A percentile compares a stretch with the other conserved stretches of the same genome.
phyloP scores from a whole-genome alignment of 1,140 invertebrate genomes.

The Drosophila equinoxialis region DNA sequence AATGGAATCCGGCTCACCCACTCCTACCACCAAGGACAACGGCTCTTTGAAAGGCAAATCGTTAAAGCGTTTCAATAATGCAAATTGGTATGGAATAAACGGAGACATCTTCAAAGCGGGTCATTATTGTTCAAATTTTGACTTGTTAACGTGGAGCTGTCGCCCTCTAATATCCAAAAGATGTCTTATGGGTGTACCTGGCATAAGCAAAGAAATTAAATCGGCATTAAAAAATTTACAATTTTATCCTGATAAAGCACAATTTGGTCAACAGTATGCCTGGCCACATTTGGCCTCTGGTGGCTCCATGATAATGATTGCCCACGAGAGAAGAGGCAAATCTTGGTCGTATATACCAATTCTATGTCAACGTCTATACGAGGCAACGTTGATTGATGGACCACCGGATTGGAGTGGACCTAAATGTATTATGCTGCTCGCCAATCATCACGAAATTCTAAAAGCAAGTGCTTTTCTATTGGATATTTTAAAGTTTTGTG shows the following conservation, averaged over 20 bases:
- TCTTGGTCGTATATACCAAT: constrained; percentile 67
- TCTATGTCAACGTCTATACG: constrained; percentile 41
- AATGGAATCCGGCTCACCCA: too few relatives aligned
- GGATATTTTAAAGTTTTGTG: constrained; percentile 16
- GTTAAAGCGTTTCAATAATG: neutral
- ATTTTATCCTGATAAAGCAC: neutral
- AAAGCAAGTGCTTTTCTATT: constrained; percentile 26
- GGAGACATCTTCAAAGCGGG: neutral
- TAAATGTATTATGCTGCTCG: constrained; percentile 48
- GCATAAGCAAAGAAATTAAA: neutral
- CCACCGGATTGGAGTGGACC: constrained; percentile 39
- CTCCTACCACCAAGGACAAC: too few relatives aligned
- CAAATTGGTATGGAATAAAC: neutral
- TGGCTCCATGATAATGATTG: constrained; percentile 53
- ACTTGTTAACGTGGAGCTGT: neutral
- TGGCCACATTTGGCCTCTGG: constrained; percentile 58
- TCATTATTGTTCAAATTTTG: neutral
- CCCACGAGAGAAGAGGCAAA: constrained; percentile 50
- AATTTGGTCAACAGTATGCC: constrained; percentile 50
- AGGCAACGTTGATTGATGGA: neutral
- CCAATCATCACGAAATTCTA: constrained; percentile 27
- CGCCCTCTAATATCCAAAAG: neutral
- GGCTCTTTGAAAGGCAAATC: too few relatives aligned
- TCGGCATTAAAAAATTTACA: neutral
- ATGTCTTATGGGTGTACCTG: neutral